Evolutionary conservation across 2,797 vertebrate genomes (phyloP), one percentile per base, ranked within the genome.

Genomic region (Hozukius guyotensis): DNA sequence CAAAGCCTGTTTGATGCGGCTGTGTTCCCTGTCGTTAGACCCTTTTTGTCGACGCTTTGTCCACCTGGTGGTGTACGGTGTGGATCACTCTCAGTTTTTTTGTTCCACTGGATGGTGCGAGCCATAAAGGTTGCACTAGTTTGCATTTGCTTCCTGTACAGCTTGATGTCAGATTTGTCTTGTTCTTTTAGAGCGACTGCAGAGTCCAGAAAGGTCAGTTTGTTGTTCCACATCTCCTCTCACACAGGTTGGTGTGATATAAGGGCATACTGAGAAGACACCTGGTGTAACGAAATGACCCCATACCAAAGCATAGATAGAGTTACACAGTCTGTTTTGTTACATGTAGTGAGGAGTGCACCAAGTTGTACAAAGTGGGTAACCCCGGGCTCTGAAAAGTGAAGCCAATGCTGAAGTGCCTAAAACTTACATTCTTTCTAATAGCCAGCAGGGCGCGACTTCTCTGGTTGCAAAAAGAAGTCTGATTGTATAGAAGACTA

Each of bases 1-100:
- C 75, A 71, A 77, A 73, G 61, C 69, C 78, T 79, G 64, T 87
- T 92, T 83, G 75, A 87, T 72, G 71, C 24, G 32, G 71, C 77
- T 63, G 31, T 66, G 76, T 80, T 85, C 72, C 83, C 76, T 81
- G 84, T 81, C 42, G 72, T 81, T 78, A 76, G 75, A 77, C 62
- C 52, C 68, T 81, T 84, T 88, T 61, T 88, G 68, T 73, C 9
- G 55, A 86, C 57, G 59, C 20, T 32, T 64, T 65, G 79, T 82
- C 65, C 78, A 57, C 63, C 68, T 24, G 27, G 53, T 63, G 77
- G 46, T 81, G 69, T 72, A 55, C 72, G 73, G 36, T 80, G 66
- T n/a, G 55, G 57, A 83, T 84, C 79, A 72, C 67, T 76, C 55
- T 64, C 31, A 6, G 20, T 72, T 53, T 53, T 70, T 72, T 74